Evolutionary conservation across 2,113 vertebrate species (phyloP).

Genomic region (Cairina moschata): DNA sequence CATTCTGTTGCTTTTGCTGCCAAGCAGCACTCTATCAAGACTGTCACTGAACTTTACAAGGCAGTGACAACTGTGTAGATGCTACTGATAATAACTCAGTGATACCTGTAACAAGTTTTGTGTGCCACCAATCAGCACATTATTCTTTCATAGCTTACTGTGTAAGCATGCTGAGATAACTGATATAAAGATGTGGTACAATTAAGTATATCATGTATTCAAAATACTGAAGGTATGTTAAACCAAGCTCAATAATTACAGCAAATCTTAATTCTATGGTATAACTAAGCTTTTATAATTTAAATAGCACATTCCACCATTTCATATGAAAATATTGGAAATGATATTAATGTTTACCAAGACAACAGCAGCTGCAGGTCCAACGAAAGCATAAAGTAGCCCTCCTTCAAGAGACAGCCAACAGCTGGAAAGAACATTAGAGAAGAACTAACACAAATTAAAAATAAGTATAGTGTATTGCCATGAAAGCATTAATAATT

Average conservation of each 20-base stretch:
- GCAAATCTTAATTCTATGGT: not conserved
- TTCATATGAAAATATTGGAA: slow-evolving; percentile 15
- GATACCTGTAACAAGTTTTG: slow-evolving; percentile 8
- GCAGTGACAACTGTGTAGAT: not conserved
- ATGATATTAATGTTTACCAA: slow-evolving; percentile 84
- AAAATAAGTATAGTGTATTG: slow-evolving; percentile 62
- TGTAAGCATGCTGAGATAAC: not conserved
- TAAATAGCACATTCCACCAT: not conserved
- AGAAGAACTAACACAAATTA: slow-evolving; percentile 83
- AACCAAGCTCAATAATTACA: not conserved
- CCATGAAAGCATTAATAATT: slow-evolving; percentile 43
- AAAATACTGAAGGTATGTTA: not conserved
- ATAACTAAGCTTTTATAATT: not conserved
- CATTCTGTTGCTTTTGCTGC: slow-evolving; percentile 31
- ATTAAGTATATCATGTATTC: not conserved
- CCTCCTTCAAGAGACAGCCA: slow-evolving; percentile 99
- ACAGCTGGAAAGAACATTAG: slow-evolving; percentile 86
- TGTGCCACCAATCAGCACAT: not conserved
- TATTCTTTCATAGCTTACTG: not conserved
- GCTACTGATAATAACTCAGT: slow-evolving; percentile 8
- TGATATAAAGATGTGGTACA: not conserved
- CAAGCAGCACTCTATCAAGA: slow-evolving; percentile 1
- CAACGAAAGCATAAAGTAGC: slow-evolving; percentile 97
- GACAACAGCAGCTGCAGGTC: slow-evolving; percentile 97
- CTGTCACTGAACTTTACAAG: slow-evolving; percentile 16